Percentiles rank a stretch among this genome's conserved stretches.
Evolutionary conservation across 2,888 invertebrate species (phyloP).

Genomic region (Amorpha juglandis): DNA sequence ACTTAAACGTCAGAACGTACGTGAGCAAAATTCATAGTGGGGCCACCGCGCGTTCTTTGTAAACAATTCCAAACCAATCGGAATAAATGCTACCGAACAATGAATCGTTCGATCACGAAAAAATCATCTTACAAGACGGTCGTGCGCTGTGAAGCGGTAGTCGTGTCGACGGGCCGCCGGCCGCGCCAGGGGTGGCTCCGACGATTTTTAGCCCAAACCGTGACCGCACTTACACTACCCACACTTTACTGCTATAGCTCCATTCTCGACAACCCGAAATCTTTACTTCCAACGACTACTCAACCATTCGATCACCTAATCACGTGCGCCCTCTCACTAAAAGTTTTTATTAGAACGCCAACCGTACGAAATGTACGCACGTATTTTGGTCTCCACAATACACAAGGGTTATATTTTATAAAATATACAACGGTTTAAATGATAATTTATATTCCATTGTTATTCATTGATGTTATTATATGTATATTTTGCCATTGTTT

Average conservation of each 20-base stretch:
- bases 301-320: neutral
- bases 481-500: conserved; percentile 85
- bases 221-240: conserved; percentile 31
- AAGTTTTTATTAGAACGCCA: conserved; percentile 2
- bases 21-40: conserved; percentile 60
- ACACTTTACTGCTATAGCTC: neutral
- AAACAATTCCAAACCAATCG: conserved; percentile 65
- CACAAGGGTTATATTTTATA: conserved; percentile 80
- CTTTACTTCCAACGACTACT: neutral
- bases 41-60: conserved; percentile 44
- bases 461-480: conserved; percentile 85
- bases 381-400: conserved; percentile 59
- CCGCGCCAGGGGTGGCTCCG: conserved; percentile 27
- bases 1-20: conserved; percentile 46
- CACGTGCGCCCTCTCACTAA: neutral
- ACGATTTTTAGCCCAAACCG: conserved; percentile 38
- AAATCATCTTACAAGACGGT: conserved; percentile 80
- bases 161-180: conserved; percentile 58
- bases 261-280: neutral
- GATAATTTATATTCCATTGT: conserved; percentile 85
- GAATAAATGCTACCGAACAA: conserved; percentile 64
- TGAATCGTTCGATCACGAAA: conserved; percentile 81
- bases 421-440: conserved; percentile 84
- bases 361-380: conserved; percentile 61
- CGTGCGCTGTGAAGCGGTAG: conserved; percentile 73